Base-by-base conservation (phyloP, 1,140 invertebrate genomes). In the Ruditapes philippinarum region DNA sequence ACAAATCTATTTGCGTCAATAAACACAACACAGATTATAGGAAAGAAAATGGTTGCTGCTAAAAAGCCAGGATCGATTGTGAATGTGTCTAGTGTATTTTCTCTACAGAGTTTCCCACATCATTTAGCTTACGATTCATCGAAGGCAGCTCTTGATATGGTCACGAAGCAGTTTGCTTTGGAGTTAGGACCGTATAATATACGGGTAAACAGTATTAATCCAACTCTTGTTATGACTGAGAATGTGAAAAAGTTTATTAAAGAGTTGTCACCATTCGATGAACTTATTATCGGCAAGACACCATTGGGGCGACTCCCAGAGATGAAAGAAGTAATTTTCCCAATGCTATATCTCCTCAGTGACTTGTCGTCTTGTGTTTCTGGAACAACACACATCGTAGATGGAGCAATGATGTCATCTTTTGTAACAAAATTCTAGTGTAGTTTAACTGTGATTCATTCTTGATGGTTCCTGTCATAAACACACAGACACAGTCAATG, bases 51-150 rank as follows among this genome's bases (percentile, higher is more conserved):
- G 70, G n/a, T n/a, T n/a, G n/a, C n/a, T n/a, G n/a, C n/a, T n/a
- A n/a, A n/a, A n/a, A n/a, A n/a, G n/a, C n/a, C 40, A n/a, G 83
- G 68, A 19, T 73, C 83, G 1, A 86, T 86, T 40, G 83, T 86
- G 51, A 86, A 86, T 33, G 25, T 74, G 1, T 86, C 83, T 17
- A 51, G 40, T 51, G 36, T 86, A 12, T 62, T 22, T 4, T 17
- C 40, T 31, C n/a, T 76, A 60, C 68, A 76, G 19, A 38, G 31
- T 22, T 14, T 33, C 2, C 49, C 28, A 17, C 28, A 57, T 17
- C 28, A 54, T 42, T 28, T 76, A 3, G 11, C 70, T 28, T 86
- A 86, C 25, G n/a, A 33, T 14, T 17, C 38, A 19, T 36, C 83
- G 0, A 86, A 86, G 31, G 83, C 70, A 33, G n/a, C n/a, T n/a